Evolutionary conservation across 2,888 invertebrate genomes (phyloP), one percentile per base, ranked within the genome.

Genomic region (Lydus trimaculatus): DNA sequence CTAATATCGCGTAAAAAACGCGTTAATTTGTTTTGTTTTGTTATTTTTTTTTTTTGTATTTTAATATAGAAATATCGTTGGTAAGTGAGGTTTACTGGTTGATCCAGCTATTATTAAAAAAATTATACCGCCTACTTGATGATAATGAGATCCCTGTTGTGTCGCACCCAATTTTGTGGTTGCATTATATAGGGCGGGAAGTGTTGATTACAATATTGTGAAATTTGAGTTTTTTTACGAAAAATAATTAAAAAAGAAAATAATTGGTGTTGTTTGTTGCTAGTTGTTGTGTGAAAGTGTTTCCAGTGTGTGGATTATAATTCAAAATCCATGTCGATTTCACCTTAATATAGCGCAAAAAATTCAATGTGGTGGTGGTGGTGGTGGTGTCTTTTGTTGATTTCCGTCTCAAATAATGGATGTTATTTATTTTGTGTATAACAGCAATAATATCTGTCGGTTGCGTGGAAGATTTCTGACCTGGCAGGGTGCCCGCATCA

Each of bases 401-500:
- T 52, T 20, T 52, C 23, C 48, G 20, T 2, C 6, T 20, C 7
- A 20, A 48, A 4, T 9, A 52, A 31, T 67, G 48, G 60, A 25
- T 31, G 13, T 25, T 25, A 61, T 66, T 63, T 39, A 63, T n/a
- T 62, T 31, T 9, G 48, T 28, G 13, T 36, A 13, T 33, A 36
- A 36, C 36, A 36, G 36, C 36, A 13, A 36, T 36, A 1, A 59
- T 43, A 20, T 61, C 1, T 61, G 15, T 61, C 61, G 61, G 36
- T 61, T 61, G 66, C 86, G 0, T 88, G 89, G 73, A 91, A 91
- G 80, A 86, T 90, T 58, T 89, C 90, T 0, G 91, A 91, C 0
- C 87, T 92, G 13, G 91, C 90, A 0, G 92, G 91, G 60, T 86
- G 92, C 72, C 89, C 92, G 0, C 90, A 90, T 77, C 92, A 92